phyloP scores from a whole-genome alignment of 2,113 vertebrate genomes.

The Leiothrix lutea region DNA sequence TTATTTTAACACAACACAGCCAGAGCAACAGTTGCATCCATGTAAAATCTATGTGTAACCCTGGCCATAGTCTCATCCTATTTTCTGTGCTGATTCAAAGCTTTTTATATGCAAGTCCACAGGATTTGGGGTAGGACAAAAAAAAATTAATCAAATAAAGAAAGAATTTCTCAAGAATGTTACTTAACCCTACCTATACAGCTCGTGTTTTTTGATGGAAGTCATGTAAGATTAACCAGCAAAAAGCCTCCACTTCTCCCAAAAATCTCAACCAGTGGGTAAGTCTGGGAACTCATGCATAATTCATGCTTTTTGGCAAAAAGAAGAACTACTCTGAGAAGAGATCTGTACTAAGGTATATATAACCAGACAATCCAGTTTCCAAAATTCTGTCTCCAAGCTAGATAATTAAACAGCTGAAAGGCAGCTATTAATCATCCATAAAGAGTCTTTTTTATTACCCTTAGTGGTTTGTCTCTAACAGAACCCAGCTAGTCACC shows the following conservation, averaged over 20 bases:
- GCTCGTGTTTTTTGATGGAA: background rate
- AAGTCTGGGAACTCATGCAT: background rate
- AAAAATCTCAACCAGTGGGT: background rate
- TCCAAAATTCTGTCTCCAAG: conserved; percentile 1
- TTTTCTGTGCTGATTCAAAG: background rate
- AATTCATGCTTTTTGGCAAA: background rate
- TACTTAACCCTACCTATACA: background rate
- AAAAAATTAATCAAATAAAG: background rate
- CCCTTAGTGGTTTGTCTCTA: background rate
- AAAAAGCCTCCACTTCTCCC: background rate
- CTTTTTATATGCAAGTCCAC: background rate
- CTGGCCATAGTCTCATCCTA: background rate
- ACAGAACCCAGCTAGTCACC: background rate
- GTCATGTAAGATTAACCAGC: background rate
- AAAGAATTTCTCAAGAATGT: background rate
- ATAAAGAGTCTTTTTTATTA: background rate
- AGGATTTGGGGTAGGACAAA: background rate
- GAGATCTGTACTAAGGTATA: background rate
- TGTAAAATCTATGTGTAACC: background rate
- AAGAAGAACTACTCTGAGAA: background rate
- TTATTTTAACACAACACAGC: background rate
- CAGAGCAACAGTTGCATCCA: background rate
- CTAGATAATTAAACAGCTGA: conserved; percentile 15
- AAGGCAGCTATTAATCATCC: conserved; percentile 3
- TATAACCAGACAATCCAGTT: conserved; percentile 25